These are phyloP conservation scores for Metridium senile DNA, from an alignment of 92 coral and sea anemone genomes.

Conservation along the genomic window DNA sequence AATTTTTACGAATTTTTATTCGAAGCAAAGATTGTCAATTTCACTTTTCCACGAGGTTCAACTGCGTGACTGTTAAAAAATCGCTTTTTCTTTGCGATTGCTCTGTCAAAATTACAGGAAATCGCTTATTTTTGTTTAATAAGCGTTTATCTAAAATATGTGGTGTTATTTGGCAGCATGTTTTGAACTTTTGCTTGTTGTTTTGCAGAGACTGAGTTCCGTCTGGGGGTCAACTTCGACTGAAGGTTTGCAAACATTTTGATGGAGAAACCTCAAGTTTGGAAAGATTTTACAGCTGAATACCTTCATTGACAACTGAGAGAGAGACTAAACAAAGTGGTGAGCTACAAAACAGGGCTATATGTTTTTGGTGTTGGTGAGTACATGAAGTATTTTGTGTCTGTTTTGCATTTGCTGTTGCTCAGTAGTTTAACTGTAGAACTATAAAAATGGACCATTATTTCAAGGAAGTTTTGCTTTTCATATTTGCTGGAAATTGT, in stretches of 20 bases:
- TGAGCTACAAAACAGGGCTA: no score
- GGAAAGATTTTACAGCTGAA: no score
- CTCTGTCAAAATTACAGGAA: not conserved
- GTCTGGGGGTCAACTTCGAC: not conserved
- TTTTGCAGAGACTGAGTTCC: no score
- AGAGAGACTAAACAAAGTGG: no score
- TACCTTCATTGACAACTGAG: slow-evolving; percentile 2
- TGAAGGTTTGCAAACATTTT: not conserved
- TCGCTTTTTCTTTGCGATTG: not conserved
- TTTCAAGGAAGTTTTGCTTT: no score
- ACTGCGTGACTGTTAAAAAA: not conserved
- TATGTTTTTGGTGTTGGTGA: no score
- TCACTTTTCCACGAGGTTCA: not conserved
- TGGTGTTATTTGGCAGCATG: no score
- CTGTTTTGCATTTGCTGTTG: no score
- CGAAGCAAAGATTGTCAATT: not conserved
- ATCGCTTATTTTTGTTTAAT: no score
- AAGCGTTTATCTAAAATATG: no score
- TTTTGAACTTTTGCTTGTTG: not conserved
- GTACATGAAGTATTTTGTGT: no score
- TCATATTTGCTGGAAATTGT: not conserved
- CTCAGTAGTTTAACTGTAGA: not conserved
- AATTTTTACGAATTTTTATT: not conserved
- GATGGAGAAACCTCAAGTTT: no score
- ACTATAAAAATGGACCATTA: not conserved